Evolutionary conservation across 2,797 vertebrate genomes (phyloP).

Genomic region (Pangasius mekongensis): DNA sequence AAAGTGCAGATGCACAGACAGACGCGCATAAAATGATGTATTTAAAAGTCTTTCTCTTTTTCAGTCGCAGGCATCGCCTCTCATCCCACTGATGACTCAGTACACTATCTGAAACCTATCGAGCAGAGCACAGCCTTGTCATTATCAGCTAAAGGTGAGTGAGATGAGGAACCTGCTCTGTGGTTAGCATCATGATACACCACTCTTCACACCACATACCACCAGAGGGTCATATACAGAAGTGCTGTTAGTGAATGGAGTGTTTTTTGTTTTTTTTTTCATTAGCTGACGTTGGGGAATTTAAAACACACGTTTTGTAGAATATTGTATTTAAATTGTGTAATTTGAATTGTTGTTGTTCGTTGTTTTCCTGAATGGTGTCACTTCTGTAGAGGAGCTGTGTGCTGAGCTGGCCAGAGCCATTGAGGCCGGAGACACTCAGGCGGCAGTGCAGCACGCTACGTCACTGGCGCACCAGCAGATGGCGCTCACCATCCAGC

Average conservation of each 20-base stretch:
- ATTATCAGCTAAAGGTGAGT: conserved; percentile 74
- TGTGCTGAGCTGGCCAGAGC: conserved; percentile 78
- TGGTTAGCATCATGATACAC: too few species aligned
- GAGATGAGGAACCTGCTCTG: background rate
- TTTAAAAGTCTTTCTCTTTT: conserved; percentile 29
- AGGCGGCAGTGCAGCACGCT: conserved; percentile 78
- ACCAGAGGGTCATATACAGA: background rate
- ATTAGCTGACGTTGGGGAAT: too few species aligned
- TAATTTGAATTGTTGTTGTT: background rate
- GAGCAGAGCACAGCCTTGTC: conserved; percentile 68
- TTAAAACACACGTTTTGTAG: background rate
- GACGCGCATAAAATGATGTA: too few species aligned
- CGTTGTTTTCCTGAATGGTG: background rate
- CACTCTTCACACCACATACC: background rate
- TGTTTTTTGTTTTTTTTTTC: too few species aligned
- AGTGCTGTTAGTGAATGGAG: too few species aligned
- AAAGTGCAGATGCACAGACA: background rate
- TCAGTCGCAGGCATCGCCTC: conserved; percentile 73
- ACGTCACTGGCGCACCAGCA: conserved; percentile 79
- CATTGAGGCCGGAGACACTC: conserved; percentile 81
- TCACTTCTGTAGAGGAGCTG: conserved; percentile 78
- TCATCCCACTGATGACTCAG: conserved; percentile 61
- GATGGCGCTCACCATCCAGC: conserved; percentile 74
- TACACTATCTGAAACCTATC: conserved; percentile 44
- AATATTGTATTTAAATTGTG: background rate